phyloP scores from a whole-genome alignment of 2,113 vertebrate species.

The Bagarius yarrelli region DNA sequence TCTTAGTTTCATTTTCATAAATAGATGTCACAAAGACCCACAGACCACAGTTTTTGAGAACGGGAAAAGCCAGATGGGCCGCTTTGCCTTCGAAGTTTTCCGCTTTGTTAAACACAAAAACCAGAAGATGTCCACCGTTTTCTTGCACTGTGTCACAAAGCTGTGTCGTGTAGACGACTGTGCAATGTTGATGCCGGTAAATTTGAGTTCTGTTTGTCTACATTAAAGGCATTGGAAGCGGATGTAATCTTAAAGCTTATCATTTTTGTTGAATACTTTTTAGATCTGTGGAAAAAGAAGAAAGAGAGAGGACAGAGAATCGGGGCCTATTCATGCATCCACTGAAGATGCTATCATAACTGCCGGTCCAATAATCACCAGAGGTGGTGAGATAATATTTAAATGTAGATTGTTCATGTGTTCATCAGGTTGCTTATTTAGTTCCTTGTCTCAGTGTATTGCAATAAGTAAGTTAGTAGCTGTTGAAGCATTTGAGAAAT shows the following conservation, averaged over 20 bases:
- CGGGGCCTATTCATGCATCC: constrained; percentile 54
- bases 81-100: constrained; percentile 96
- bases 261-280: constrained; percentile 42
- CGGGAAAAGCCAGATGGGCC: constrained; percentile 89
- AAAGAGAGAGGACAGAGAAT: constrained; percentile 71
- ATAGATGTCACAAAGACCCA: constrained; percentile 91
- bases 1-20: constrained; percentile 24
- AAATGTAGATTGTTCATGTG: not conserved
- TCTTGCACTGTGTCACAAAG: constrained; percentile 93
- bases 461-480: not conserved
- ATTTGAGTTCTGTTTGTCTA: constrained; percentile 32
- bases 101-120: constrained; percentile 97
- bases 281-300: constrained; percentile 87
- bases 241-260: not conserved
- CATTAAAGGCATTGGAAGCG: not conserved
- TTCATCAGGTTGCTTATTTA: not conserved
- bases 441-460: not conserved
- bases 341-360: constrained; percentile 85
- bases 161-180: constrained; percentile 91
- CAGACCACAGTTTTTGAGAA: constrained; percentile 96
- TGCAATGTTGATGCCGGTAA: constrained; percentile 86
- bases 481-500: too few species aligned
- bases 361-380: constrained; percentile 94
- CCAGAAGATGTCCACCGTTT: constrained; percentile 96
- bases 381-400: constrained; percentile 76